Percentiles rank a stretch among this genome's conserved stretches.
These are phyloP conservation scores for Camponotus floridanus DNA, from an alignment of 1,140 invertebrate genomes.

Conservation along the genomic window DNA sequence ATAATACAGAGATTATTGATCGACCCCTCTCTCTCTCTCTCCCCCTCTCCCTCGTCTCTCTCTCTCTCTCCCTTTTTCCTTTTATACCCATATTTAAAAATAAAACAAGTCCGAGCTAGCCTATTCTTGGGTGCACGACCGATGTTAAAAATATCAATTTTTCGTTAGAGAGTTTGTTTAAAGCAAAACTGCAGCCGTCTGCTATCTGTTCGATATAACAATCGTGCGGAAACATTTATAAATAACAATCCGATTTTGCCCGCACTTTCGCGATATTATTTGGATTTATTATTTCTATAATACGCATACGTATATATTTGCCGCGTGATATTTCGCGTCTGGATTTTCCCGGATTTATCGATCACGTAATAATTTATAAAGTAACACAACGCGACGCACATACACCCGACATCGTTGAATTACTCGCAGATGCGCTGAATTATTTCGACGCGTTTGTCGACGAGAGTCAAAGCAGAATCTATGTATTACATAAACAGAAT, in stretches of 20 bases:
- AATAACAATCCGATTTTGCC: not conserved
- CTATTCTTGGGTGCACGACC: constrained; percentile 46
- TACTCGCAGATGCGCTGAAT: not conserved
- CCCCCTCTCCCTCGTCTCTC: too few species aligned
- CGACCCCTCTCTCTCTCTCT: not conserved
- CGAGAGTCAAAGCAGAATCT: not conserved
- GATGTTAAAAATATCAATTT: constrained; percentile 53
- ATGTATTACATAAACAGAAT: constrained; percentile 12
- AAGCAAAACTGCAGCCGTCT: not conserved
- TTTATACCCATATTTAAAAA: constrained; percentile 32
- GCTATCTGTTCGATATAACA: too few species aligned
- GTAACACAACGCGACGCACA: not conserved
- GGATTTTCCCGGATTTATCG: not conserved
- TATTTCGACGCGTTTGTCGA: constrained; percentile 2
- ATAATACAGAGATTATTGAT: constrained; percentile 61
- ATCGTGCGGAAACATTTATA: not conserved
- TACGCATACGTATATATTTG: not conserved
- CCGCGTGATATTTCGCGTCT: not conserved
- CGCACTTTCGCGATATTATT: not conserved
- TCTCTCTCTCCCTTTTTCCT: too few species aligned
- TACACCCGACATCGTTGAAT: not conserved
- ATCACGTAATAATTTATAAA: constrained; percentile 9
- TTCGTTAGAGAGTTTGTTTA: not conserved
- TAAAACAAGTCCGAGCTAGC: constrained; percentile 28
- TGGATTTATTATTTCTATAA: not conserved